phyloP scores from a whole-genome alignment of 1,140 invertebrate genomes.

The Eriosoma lanigerum region DNA sequence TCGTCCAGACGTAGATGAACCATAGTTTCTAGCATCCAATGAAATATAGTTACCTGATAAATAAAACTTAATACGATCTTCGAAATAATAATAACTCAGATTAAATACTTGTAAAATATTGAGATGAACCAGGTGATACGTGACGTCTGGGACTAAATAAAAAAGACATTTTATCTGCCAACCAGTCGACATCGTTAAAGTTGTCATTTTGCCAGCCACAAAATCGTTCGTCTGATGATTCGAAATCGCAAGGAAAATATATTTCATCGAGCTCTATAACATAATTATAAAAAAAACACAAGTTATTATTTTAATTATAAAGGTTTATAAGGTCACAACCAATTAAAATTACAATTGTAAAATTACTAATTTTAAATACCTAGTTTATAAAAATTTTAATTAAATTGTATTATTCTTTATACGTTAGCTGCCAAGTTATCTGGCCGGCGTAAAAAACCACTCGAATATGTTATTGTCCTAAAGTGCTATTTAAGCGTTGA shows the following conservation, averaged over 20 bases:
- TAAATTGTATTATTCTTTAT: too few species aligned
- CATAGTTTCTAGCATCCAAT: slow-evolving; percentile 8
- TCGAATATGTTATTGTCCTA: too few species aligned
- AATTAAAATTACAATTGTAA: too few species aligned
- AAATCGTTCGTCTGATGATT: slow-evolving; percentile 22
- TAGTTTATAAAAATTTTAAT: too few species aligned
- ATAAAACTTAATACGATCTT: not conserved
- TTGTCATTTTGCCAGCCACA: slow-evolving; percentile 40
- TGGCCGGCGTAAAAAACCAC: too few species aligned
- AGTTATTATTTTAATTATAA: too few species aligned
- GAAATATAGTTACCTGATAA: slow-evolving; percentile 19
- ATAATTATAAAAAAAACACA: too few species aligned
- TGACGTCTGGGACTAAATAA: not conserved
- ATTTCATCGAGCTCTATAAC: not conserved
- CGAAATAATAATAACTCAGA: too few species aligned
- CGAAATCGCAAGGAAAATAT: slow-evolving; percentile 18
- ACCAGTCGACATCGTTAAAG: slow-evolving; percentile 28
- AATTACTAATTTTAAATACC: too few species aligned
- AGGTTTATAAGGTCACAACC: too few species aligned
- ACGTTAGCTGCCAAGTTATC: too few species aligned
- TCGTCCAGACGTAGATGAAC: not conserved
- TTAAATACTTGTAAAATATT: slow-evolving; percentile 26
- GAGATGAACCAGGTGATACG: slow-evolving; percentile 18
- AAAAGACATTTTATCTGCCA: not conserved
- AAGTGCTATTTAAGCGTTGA: too few species aligned